Conservation (phyloP, 2,797 vertebrate genomes). For the Falco concolor region DNA sequence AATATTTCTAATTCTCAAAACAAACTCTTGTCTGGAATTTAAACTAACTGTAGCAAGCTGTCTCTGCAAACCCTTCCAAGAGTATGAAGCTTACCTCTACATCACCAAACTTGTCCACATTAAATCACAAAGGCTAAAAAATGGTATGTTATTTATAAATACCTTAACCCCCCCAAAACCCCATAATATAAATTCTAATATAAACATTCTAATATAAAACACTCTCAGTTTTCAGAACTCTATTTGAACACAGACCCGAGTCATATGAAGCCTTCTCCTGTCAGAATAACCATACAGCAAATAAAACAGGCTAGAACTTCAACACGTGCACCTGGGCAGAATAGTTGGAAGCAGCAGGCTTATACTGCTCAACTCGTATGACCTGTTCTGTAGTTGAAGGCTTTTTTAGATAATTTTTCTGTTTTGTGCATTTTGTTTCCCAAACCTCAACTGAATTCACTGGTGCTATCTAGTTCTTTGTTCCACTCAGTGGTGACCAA, state of each 20-base stretch:
- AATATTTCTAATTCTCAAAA: not conserved
- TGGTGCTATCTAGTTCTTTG: not conserved
- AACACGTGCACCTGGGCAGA: not conserved
- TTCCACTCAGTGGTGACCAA: not conserved
- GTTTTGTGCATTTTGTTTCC: not conserved
- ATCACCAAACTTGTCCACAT: not conserved
- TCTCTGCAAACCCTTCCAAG: not conserved
- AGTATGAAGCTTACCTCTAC: not conserved
- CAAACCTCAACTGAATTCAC: not conserved
- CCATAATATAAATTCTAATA: not conserved
- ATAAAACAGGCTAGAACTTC: not conserved
- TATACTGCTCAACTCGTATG: not conserved
- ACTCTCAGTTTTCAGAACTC: not conserved
- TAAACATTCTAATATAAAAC: not conserved
- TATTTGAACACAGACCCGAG: not conserved
- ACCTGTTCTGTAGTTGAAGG: not conserved
- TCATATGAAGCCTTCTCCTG: not conserved
- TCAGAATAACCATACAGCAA: not conserved
- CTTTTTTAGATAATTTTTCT: not conserved
- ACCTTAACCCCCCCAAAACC: not conserved
- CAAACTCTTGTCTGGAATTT: not conserved
- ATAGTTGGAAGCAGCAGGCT: not conserved
- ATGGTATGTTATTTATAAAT: not conserved
- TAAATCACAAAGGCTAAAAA: not conserved
- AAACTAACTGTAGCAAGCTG: not conserved